Evolutionary conservation across 2,113 vertebrate species (phyloP).

Genomic region (Saguinus midas): DNA sequence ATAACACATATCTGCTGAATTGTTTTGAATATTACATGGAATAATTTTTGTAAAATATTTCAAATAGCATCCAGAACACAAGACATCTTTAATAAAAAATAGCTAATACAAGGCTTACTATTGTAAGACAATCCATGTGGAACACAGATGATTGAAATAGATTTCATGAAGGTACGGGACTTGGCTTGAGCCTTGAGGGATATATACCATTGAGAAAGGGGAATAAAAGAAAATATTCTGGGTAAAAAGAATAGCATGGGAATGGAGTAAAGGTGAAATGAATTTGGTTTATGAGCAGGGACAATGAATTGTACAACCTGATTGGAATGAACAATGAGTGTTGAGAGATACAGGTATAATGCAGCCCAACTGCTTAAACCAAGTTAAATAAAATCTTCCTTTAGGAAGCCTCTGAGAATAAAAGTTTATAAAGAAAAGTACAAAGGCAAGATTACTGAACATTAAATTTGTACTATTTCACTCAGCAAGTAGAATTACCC

Average conservation of each 20-base stretch:
- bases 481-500: neutral
- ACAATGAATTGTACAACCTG: neutral
- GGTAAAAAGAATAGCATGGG: neutral
- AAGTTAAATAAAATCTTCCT: neutral
- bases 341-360: neutral
- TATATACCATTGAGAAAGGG: neutral
- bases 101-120: neutral
- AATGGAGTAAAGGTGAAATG: neutral
- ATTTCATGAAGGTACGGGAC: neutral
- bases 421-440: slow-evolving; percentile 31
- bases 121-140: neutral
- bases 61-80: neutral
- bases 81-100: slow-evolving; percentile 11
- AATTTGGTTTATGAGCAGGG: neutral
- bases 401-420: slow-evolving; percentile 17
- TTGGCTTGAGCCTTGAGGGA: neutral
- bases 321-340: neutral
- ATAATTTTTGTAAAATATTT: slow-evolving; percentile 34
- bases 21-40: slow-evolving; percentile 12
- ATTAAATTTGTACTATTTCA: slow-evolving; percentile 1
- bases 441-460: neutral
- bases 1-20: neutral
- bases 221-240: neutral
- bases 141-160: slow-evolving; percentile 4
- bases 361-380: neutral